phyloP scores from a whole-genome alignment of 2,113 vertebrate genomes.

The Laterallus jamaicensis region DNA sequence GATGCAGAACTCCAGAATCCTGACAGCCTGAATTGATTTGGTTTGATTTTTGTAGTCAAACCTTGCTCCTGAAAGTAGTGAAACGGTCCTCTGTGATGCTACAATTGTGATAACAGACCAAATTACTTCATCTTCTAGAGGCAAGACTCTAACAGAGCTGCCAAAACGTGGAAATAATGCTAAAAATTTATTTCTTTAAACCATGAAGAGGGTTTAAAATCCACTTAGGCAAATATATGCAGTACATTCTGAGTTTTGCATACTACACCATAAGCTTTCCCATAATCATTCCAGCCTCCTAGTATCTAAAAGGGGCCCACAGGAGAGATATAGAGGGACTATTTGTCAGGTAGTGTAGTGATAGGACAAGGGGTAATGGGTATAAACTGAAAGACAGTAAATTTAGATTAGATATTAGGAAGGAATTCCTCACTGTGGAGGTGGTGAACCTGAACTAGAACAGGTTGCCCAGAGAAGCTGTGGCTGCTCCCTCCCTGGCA shows the following conservation, averaged over 20 bases:
- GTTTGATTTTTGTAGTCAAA: constrained; percentile 21
- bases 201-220: neutral
- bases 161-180: neutral
- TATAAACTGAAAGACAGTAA: too few species aligned
- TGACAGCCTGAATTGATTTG: constrained; percentile 31
- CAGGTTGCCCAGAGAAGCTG: too few species aligned
- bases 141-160: neutral
- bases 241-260: neutral
- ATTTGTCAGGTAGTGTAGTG: too few species aligned
- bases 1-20: neutral
- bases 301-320: too few species aligned
- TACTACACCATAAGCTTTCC: neutral
- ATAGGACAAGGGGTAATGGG: too few species aligned
- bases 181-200: neutral
- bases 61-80: neutral
- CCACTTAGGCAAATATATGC: neutral
- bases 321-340: too few species aligned
- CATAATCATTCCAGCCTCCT: neutral
- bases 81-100: neutral
- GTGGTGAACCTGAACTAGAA: too few species aligned
- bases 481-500: too few species aligned
- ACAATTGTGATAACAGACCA: neutral
- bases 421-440: too few species aligned
- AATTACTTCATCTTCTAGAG: neutral
- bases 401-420: too few species aligned